Conservation (phyloP, 2,797 vertebrate species). For the Anguilla megastoma region DNA sequence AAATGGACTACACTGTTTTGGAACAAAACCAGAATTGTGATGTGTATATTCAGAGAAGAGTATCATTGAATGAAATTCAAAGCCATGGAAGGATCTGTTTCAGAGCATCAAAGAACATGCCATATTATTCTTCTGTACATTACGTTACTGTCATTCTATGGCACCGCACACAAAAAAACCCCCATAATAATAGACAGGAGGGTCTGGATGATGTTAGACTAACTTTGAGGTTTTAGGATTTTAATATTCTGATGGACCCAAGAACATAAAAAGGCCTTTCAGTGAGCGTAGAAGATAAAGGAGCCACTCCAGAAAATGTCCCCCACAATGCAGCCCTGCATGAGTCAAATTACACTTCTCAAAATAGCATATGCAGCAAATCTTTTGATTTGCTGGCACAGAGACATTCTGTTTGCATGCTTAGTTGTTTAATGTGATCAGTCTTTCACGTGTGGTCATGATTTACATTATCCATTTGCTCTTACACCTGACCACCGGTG, state of each 20-base stretch:
- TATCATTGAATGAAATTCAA: not conserved
- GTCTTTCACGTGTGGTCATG: not conserved
- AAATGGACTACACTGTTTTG: not conserved
- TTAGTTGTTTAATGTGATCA: not conserved
- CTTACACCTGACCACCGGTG: not conserved
- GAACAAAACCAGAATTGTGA: not conserved
- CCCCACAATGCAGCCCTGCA: not conserved
- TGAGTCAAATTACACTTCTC: not conserved
- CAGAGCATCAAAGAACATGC: not conserved
- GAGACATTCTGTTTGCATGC: not conserved
- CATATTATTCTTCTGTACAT: not conserved
- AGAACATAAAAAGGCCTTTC: not conserved
- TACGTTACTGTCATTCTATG: not conserved
- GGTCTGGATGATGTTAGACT: not conserved
- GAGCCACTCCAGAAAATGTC: not conserved
- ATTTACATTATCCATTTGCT: not conserved
- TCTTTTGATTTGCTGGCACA: not conserved
- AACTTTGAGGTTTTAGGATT: not conserved
- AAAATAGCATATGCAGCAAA: not conserved
- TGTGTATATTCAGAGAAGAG: not conserved
- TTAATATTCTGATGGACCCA: conserved; percentile 4
- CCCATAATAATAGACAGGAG: not conserved
- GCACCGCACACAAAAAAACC: not conserved
- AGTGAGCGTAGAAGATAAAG: not conserved
- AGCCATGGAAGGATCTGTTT: not conserved